Evolutionary conservation across 2,888 invertebrate species (phyloP).

Genomic region (Phortica okadai): DNA sequence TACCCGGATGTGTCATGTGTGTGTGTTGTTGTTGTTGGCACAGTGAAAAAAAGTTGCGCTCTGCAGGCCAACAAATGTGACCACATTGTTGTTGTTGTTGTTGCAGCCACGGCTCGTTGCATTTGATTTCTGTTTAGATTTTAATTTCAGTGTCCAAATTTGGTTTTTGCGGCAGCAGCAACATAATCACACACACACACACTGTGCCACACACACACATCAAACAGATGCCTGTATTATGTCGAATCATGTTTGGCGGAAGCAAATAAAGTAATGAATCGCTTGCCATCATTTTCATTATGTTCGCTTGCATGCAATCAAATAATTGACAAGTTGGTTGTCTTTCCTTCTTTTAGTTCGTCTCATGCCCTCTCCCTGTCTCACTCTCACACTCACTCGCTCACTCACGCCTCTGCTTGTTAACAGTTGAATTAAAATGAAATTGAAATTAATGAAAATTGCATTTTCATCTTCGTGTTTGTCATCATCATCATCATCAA

Average conservation of each 20-base stretch:
- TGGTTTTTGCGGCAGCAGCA: constrained; percentile 10
- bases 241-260: not conserved
- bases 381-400: not conserved
- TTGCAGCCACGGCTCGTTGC: constrained; percentile 29
- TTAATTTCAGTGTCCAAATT: constrained; percentile 17
- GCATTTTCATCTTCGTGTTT: constrained; percentile 23
- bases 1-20: constrained; percentile 17
- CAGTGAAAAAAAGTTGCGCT: constrained; percentile 33
- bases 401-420: not conserved
- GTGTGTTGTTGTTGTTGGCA: not conserved
- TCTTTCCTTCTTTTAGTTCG: constrained; percentile 14
- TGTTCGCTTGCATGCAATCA: not conserved
- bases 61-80: constrained; percentile 24
- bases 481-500: not conserved
- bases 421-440: constrained; percentile 8
- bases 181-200: constrained; percentile 6
- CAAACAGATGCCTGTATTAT: not conserved
- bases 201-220: not conserved
- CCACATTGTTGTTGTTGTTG: constrained; percentile 33
- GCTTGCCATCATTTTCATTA: constrained; percentile 3
- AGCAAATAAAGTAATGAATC: constrained; percentile 18
- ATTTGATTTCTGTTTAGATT: constrained; percentile 13
- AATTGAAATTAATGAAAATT: constrained; percentile 33
- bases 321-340: constrained; percentile 29
- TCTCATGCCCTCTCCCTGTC: not conserved